Evolutionary conservation across 1,140 invertebrate genomes (phyloP).

Genomic region (Lycorma delicatula): DNA sequence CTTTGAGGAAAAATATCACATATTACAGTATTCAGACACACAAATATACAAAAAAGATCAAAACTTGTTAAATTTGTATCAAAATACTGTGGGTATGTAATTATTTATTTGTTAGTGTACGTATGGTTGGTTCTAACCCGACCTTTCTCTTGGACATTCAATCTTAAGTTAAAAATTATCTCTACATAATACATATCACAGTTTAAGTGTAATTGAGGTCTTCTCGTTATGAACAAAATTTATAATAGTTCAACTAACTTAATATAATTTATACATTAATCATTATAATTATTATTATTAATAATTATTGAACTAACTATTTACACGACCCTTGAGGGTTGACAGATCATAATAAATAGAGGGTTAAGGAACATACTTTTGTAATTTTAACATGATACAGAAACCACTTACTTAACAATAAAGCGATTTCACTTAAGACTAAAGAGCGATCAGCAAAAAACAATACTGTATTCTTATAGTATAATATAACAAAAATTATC

Average conservation of each 20-base stretch:
- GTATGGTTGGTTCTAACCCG: conserved; percentile 25
- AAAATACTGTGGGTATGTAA: too few species aligned
- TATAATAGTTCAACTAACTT: conserved; percentile 13
- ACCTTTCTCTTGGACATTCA: conserved; percentile 29
- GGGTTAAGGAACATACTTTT: conserved; percentile 25
- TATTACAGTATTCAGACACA: conserved; percentile 15
- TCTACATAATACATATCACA: conserved; percentile 28
- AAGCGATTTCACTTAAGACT: conserved; percentile 6
- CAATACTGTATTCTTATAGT: conserved; percentile 14
- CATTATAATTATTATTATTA: neutral
- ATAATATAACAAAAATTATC: conserved; percentile 8
- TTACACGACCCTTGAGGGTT: conserved; percentile 29
- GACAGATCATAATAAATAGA: conserved; percentile 25
- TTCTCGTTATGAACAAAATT: conserved; percentile 11
- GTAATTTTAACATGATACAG: conserved; percentile 10
- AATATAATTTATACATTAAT: conserved; percentile 24
- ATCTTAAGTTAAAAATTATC: conserved; percentile 28
- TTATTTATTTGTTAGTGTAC: conserved; percentile 23
- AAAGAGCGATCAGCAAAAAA: conserved; percentile 19
- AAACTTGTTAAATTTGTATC: too few species aligned
- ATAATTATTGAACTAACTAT: conserved; percentile 27
- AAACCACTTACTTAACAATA: neutral
- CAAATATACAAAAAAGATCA: too few species aligned
- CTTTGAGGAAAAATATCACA: conserved; percentile 15
- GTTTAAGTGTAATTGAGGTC: conserved; percentile 26